Base-by-base conservation (phyloP, 2,113 vertebrate genomes). In the Cygnus buccinator region DNA sequence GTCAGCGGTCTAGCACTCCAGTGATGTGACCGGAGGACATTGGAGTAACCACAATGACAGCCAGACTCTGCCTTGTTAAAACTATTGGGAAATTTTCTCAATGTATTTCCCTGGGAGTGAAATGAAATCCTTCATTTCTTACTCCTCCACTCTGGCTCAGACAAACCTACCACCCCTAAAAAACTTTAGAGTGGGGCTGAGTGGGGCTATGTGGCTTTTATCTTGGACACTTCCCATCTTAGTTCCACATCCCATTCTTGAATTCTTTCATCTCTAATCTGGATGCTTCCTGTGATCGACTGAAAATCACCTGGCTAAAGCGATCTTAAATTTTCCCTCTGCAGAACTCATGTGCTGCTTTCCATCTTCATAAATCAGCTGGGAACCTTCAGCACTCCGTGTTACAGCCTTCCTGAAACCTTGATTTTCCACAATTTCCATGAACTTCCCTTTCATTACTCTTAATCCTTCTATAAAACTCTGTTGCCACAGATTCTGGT, bases 1-100 rank as follows among this genome's bases (percentile, higher is more conserved):
- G 39, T 95, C 90, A 92, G 62, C 62, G 65, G 39, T 87, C 70
- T 92, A 84, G 93, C 68, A 59, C 87, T 91, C 41, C 44, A 61
- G 20, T 85, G 87, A 48, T 83, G 54, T 5, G 55, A 91, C 75
- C 74, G 63, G 46, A 83, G 21, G 63, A 83, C 37, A 26, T 17
- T 70, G 78, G 81, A 85, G 66, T 90, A 94, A 83, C 44, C n/a
- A 74, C 77, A 87, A 6, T 52, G 41, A 66, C 15, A 90, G 37
- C 67, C 63, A 79, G 82, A 77, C 59, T 91, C 33, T 77, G 78
- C n/a, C 28, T 66, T 72, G 50, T 43, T 76, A 75, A 82, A 77
- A 21, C n/a, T 73, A 18, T 41, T 44, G 59, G 48, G 61, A 91
- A 71, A 23, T 39, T 77, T 94, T 83, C 43, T 67, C n/a, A 46